Conservation (phyloP, 2,797 vertebrate genomes). For the Arctocebus calabarensis region DNA sequence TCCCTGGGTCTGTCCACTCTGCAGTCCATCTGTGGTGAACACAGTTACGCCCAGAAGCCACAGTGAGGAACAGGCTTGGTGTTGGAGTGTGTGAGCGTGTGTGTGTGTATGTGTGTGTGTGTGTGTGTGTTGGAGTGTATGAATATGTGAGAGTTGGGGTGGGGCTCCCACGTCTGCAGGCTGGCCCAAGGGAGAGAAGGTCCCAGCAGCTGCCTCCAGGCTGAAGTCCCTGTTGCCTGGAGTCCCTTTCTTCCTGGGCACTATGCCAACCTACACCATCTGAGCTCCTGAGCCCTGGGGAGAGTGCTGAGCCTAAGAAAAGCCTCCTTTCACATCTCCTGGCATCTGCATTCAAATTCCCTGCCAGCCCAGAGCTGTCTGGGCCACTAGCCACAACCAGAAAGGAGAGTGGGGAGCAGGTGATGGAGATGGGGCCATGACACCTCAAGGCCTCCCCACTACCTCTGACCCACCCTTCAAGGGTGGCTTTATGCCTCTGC, state of each 20-base stretch:
- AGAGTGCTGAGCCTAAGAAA: constrained; percentile 80
- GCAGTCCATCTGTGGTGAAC: not conserved
- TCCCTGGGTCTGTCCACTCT: not conserved
- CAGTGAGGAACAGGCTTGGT: not conserved
- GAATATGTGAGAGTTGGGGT: not conserved
- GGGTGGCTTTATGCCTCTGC: not conserved
- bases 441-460: not conserved
- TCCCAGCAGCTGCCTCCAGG: constrained; percentile 61
- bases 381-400: constrained; percentile 75
- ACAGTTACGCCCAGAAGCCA: not conserved
- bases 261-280: constrained; percentile 70
- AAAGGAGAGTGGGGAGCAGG: constrained; percentile 62
- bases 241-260: constrained; percentile 73
- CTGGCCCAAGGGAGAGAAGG: constrained; percentile 52
- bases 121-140: not conserved
- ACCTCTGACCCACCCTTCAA: not conserved
- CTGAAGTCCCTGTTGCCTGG: constrained; percentile 74
- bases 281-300: constrained; percentile 76
- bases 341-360: constrained; percentile 72
- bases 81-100: not conserved
- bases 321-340: constrained; percentile 80
- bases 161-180: constrained; percentile 38
- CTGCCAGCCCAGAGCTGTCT: constrained; percentile 72
- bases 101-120: not conserved
- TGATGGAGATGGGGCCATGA: not conserved